Percentiles rank a stretch among this genome's conserved stretches.
These are phyloP conservation scores for Diogma glabrata DNA, from an alignment of 2,888 invertebrate species.

Conservation along the genomic window DNA sequence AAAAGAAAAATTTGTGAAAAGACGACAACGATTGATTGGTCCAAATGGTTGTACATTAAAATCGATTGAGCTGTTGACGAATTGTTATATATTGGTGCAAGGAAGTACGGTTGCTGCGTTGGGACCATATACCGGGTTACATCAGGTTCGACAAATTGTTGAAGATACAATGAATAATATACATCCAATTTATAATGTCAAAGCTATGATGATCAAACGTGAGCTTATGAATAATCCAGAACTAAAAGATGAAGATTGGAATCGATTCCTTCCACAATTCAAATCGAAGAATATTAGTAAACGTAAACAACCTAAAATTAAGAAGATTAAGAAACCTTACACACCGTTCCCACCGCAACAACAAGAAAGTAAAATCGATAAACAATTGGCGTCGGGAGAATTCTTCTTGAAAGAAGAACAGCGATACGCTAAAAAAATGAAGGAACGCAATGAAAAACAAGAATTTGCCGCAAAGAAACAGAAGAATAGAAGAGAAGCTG, in stretches of 20 bases:
- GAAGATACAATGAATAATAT: slow-evolving; percentile 98
- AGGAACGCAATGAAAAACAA: slow-evolving; percentile 69
- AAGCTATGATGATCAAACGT: slow-evolving; percentile 93
- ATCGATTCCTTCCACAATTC: slow-evolving; percentile 90
- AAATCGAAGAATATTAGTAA: slow-evolving; percentile 79
- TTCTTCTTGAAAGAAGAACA: slow-evolving; percentile 88
- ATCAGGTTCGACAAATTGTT: slow-evolving; percentile 78
- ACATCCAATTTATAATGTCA: slow-evolving; percentile 97
- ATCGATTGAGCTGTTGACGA: slow-evolving; percentile 89
- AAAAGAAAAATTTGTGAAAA: slow-evolving; percentile 87
- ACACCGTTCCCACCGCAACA: slow-evolving; percentile 97
- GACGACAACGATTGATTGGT: slow-evolving; percentile 88
- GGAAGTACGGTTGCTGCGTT: slow-evolving; percentile 94
- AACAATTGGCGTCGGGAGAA: slow-evolving; percentile 87
- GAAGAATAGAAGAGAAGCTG: slow-evolving; percentile 64
- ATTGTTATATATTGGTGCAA: slow-evolving; percentile 93
- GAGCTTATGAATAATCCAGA: slow-evolving; percentile 90
- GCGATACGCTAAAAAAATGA: slow-evolving; percentile 54
- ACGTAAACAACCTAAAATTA: slow-evolving; percentile 77
- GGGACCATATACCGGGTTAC: slow-evolving; percentile 88
- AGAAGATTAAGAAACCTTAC: slow-evolving; percentile 82
- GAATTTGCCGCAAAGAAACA: slow-evolving; percentile 57
- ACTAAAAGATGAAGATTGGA: slow-evolving; percentile 90
- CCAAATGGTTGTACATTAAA: slow-evolving; percentile 97
- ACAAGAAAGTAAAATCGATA: slow-evolving; percentile 86